A percentile compares a stretch with the other conserved stretches of the same genome.
These are phyloP conservation scores for Columbina picui DNA, from an alignment of 2,113 vertebrate genomes.

Conservation along the genomic window DNA sequence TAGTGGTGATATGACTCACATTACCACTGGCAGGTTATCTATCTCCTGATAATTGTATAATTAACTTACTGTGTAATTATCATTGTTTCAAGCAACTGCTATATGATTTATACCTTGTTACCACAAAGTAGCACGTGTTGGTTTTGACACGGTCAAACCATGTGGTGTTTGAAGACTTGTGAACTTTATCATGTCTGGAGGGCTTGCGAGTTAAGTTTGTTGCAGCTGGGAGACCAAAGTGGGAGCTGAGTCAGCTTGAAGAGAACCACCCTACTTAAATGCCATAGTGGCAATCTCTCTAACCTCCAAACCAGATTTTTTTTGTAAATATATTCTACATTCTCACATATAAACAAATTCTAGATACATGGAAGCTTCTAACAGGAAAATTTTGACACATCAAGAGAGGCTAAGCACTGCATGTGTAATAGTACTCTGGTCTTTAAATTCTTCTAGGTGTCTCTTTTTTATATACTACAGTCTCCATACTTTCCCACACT, in stretches of 20 bases:
- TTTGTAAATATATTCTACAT: background rate
- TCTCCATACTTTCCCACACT: background rate
- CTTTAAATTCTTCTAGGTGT: background rate
- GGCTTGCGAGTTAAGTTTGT: background rate
- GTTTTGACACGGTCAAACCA: background rate
- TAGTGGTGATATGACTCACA: background rate
- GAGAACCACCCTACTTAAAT: background rate
- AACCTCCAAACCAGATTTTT: background rate
- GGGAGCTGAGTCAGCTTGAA: background rate
- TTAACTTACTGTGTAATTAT: background rate
- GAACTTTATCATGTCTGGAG: background rate
- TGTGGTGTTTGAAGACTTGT: background rate
- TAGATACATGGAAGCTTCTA: background rate
- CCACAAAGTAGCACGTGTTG: background rate
- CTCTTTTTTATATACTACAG: background rate
- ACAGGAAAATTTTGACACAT: background rate
- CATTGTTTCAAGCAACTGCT: background rate
- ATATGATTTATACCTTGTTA: background rate
- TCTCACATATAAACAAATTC: background rate
- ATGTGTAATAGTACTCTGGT: accelerated
- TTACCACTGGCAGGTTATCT: background rate
- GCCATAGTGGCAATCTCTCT: background rate
- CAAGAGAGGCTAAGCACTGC: accelerated
- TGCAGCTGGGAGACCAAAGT: background rate
- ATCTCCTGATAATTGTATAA: conserved; percentile 5